These are phyloP conservation scores for Hippopotamus amphibius DNA, from an alignment of 2,113 vertebrate species.

Conservation along the genomic window DNA sequence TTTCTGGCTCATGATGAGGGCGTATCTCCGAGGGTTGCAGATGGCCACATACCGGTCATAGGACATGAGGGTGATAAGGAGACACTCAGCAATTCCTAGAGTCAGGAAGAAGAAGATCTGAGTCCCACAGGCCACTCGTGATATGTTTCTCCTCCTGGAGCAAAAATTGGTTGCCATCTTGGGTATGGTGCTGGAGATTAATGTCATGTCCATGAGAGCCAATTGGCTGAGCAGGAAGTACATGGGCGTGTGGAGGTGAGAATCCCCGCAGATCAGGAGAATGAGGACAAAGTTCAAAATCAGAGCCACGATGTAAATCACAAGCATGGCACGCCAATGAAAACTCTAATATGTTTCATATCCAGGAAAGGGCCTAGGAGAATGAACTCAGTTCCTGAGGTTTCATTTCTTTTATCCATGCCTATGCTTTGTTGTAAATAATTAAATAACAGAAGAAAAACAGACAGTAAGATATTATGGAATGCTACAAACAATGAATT, in stretches of 20 bases:
- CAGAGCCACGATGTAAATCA: no score
- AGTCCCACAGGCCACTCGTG: not conserved
- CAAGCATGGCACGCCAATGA: no score
- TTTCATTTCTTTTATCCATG: no score
- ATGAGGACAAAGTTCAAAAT: not conserved
- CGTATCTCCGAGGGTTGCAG: constrained; percentile 40
- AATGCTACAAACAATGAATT: no score
- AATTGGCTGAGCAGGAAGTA: not conserved
- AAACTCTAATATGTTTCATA: no score
- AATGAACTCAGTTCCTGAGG: no score
- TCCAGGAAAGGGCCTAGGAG: no score
- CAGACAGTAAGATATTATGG: no score
- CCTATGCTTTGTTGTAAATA: no score
- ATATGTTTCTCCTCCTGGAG: constrained; percentile 3
- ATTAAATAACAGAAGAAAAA: no score
- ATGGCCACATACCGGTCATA: constrained; percentile 45
- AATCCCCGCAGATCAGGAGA: not conserved
- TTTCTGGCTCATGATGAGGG: constrained; percentile 19
- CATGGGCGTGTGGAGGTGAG: not conserved
- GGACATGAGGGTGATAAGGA: constrained; percentile 24
- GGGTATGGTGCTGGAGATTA: constrained; percentile 12
- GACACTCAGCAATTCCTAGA: not conserved
- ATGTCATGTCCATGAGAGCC: not conserved
- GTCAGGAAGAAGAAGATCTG: constrained; percentile 38
- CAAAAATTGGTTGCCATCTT: not conserved